Evolutionary conservation across 2,113 vertebrate genomes (phyloP).

Genomic region (Talpa occidentalis): DNA sequence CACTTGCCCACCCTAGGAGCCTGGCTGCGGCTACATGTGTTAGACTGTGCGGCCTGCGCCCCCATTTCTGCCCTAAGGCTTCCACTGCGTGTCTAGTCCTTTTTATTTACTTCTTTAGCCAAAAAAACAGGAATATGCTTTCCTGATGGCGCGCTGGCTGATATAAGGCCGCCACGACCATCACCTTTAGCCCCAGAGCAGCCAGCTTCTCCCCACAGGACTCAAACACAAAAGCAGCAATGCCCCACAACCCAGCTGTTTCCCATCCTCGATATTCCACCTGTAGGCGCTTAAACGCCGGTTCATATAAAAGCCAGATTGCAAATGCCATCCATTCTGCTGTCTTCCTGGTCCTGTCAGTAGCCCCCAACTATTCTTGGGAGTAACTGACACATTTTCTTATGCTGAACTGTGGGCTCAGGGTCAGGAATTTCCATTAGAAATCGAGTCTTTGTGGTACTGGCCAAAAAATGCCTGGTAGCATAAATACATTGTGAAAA

Average conservation of each 20-base stretch:
- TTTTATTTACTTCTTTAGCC: not conserved
- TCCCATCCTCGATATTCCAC: not conserved
- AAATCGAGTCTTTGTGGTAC: not conserved
- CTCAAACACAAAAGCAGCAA: not conserved
- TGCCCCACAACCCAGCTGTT: fast-evolving
- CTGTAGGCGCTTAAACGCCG: not conserved
- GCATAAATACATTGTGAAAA: not conserved
- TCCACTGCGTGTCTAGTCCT: not conserved
- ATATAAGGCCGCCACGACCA: not conserved
- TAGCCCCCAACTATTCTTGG: not conserved
- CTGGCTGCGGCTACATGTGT: not conserved
- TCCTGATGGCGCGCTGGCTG: not conserved
- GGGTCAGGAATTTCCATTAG: not conserved
- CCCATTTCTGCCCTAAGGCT: not conserved
- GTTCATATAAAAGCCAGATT: not conserved
- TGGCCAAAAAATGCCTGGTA: not conserved
- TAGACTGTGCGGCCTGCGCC: not conserved
- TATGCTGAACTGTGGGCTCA: not conserved
- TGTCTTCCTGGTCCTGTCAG: not conserved
- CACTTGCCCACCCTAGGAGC: fast-evolving
- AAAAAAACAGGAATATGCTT: not conserved
- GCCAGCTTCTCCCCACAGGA: not conserved
- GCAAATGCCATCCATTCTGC: not conserved
- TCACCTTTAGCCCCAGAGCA: not conserved
- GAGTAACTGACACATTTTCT: not conserved